Percentiles rank a stretch among this genome's conserved stretches.
phyloP scores from a whole-genome alignment of 2,888 invertebrate species.

The Megastigmus dorsalis region DNA sequence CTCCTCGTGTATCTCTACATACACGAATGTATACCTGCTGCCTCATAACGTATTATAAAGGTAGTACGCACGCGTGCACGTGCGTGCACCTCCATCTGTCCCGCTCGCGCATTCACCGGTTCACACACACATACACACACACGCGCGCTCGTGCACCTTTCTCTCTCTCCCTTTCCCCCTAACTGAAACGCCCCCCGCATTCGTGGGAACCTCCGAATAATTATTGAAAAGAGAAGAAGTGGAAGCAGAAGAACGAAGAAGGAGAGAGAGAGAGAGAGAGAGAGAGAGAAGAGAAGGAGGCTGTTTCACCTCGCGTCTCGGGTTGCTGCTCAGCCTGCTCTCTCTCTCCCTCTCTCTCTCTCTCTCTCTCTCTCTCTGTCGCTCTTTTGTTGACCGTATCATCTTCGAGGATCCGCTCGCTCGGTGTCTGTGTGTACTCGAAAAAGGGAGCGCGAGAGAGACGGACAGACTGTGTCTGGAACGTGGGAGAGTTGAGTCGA shows the following conservation, averaged over 20 bases:
- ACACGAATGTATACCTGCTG: not conserved
- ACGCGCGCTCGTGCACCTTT: constrained; percentile 33
- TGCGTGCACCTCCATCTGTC: constrained; percentile 44
- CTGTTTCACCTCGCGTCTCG: constrained; percentile 37
- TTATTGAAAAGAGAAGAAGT: constrained; percentile 68
- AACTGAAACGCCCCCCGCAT: constrained; percentile 73
- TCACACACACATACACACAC: no score
- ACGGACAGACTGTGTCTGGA: not conserved
- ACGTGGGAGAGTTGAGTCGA: constrained; percentile 51
- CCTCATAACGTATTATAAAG: no score
- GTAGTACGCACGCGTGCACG: not conserved
- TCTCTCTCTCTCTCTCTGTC: constrained; percentile 30
- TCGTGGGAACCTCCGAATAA: constrained; percentile 74
- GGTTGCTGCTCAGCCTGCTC: constrained; percentile 46
- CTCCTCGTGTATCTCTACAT: not conserved
- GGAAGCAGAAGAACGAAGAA: no score
- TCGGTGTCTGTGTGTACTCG: constrained; percentile 44
- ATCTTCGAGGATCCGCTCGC: constrained; percentile 69
- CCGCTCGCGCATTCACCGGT: constrained; percentile 50
- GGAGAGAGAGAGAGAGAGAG: constrained; percentile 2
- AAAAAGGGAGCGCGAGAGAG: constrained; percentile 34
- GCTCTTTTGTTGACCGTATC: constrained; percentile 72
- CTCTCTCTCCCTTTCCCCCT: constrained; percentile 70
- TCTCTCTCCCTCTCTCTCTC: constrained; percentile 47
- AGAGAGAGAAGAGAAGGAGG: not conserved